Base-by-base conservation (phyloP, 2,113 vertebrate genomes). In the Ailurus styani region DNA sequence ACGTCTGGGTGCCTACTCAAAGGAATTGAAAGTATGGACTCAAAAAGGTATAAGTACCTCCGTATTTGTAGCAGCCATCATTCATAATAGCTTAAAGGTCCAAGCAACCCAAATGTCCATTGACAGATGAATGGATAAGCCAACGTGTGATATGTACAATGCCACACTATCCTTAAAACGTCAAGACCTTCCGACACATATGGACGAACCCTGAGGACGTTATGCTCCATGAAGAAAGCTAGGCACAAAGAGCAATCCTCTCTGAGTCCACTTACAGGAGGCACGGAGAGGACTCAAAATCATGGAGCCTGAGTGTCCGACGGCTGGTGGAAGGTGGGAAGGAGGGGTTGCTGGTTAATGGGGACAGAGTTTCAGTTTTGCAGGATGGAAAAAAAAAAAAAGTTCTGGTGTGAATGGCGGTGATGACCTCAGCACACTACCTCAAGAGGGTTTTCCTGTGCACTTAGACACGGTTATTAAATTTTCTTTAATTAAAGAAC, bases 241-340 rank as follows among this genome's bases (percentile, higher is more conserved):
- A 21, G 87, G 31, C 37, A 54, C 57, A 6, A 31, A 77, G 18
- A 25, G 29, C 5, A 11, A 31, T 1, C 13, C 23, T 2, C 1
- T n/a, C 0, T 3, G 47, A 42, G 0, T 21, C 34, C 37, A 37
- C 17, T 55, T 25, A 21, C 7, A 0, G 1, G 55, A 90, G 25
- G 52, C 13, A 40, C 25, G 14, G 5, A 3, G 7, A 68, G 17
- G 18, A 37, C 31, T 15, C 42, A 25, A 3, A 62, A 52, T 54
- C 60, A 42, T 0, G 27, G 31, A 45, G 37, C 75, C 20, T 13
- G 25, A 13, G n/a, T 3, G 7, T 42, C 77, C 52, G 14, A 27
- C 14, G n/a, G 13, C 66, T 47, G 23, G 18, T 4, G 25, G 11
- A n/a, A 45, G 45, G 20, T 31, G 18, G 9, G 5, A 9, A 2